Conservation (phyloP, 2,113 vertebrate species). For the Sardina pilchardus region DNA sequence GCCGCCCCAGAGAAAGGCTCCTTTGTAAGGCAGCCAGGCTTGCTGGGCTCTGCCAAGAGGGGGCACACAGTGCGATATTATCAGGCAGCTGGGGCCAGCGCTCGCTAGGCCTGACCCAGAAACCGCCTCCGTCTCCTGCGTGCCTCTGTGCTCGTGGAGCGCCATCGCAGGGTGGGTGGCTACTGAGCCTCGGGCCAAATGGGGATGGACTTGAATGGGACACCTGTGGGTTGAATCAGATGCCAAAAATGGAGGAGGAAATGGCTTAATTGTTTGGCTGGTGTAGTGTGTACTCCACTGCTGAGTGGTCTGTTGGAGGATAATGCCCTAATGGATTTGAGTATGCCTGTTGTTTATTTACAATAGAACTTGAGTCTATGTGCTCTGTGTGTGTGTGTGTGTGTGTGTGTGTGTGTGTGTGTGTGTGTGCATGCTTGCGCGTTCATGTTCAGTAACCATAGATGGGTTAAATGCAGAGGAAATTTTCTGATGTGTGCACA, state of each 20-base stretch:
- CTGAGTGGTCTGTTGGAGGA: not conserved
- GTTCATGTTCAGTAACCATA: not conserved
- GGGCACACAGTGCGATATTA: slow-evolving; percentile 1
- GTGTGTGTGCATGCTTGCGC: no score
- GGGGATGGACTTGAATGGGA: not conserved
- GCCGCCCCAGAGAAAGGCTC: slow-evolving; percentile 38
- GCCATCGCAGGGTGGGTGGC: not conserved
- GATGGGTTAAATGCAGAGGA: no score
- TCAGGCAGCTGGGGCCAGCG: slow-evolving; percentile 11
- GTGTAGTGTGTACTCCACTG: not conserved
- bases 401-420: no score
- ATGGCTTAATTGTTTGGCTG: not conserved
- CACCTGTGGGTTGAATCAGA: not conserved
- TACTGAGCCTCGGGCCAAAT: not conserved
- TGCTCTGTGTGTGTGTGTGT: no score
- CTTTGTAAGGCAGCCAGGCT: slow-evolving; percentile 34
- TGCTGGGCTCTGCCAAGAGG: not conserved
- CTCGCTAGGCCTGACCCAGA: slow-evolving; percentile 38
- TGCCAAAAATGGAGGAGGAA: not conserved
- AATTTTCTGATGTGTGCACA: no score
- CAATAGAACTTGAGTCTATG: no score
- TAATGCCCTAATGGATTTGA: not conserved
- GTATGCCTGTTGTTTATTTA: no score
- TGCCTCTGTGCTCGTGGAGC: not conserved
- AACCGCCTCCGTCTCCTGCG: slow-evolving; percentile 5